phyloP scores from a whole-genome alignment of 2,888 invertebrate genomes.

The Dicycla oo region DNA sequence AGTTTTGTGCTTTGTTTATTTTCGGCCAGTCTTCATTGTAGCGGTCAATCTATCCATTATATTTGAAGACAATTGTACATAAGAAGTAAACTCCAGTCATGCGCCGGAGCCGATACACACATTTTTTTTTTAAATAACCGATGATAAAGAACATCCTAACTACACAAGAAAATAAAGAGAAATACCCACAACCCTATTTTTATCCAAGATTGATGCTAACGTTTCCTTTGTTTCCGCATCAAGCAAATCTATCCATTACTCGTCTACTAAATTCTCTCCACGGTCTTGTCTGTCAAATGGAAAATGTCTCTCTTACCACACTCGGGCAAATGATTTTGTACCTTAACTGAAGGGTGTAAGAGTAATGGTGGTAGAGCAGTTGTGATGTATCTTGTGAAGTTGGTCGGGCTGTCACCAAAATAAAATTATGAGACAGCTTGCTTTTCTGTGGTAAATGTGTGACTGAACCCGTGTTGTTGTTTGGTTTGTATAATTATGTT shows the following conservation, averaged over 20 bases:
- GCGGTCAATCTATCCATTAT: too few species aligned
- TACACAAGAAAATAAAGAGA: slow-evolving; percentile 7
- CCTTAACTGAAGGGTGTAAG: neutral
- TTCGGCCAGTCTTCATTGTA: too few species aligned
- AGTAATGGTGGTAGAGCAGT: neutral
- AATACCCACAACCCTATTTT: neutral
- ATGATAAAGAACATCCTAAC: too few species aligned
- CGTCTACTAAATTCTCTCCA: slow-evolving; percentile 29
- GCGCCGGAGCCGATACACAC: too few species aligned
- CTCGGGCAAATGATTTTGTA: neutral
- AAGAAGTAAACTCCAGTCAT: too few species aligned
- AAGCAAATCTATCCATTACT: slow-evolving; percentile 45
- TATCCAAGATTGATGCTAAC: slow-evolving; percentile 34
- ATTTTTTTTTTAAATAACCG: too few species aligned
- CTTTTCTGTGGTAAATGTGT: slow-evolving; percentile 31
- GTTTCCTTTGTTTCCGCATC: slow-evolving; percentile 34
- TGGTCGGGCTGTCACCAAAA: slow-evolving; percentile 30
- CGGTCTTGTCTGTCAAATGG: slow-evolving; percentile 10
- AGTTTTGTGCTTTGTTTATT: too few species aligned
- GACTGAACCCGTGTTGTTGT: slow-evolving; percentile 28
- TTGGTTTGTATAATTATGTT: slow-evolving; percentile 12
- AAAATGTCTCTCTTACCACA: neutral
- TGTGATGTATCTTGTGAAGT: neutral
- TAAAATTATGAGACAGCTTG: slow-evolving; percentile 50
- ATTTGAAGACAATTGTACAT: too few species aligned